phyloP scores from a whole-genome alignment of 2,888 invertebrate species.

The Achlya flavicornis region DNA sequence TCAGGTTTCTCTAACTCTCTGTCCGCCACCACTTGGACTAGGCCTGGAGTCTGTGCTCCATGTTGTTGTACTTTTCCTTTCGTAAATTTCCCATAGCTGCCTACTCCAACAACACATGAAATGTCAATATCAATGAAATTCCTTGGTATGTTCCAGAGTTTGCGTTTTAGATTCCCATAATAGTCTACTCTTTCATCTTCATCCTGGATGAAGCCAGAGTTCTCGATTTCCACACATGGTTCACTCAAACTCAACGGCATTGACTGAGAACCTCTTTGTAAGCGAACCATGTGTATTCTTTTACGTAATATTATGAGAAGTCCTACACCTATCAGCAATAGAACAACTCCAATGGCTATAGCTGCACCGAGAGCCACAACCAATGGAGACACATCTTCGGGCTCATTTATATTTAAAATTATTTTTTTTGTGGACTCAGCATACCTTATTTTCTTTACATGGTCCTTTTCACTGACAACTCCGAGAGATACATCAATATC shows the following conservation, averaged over 20 bases:
- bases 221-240: slow-evolving; percentile 91
- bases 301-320: slow-evolving; percentile 85
- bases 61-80: slow-evolving; percentile 87
- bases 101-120: slow-evolving; percentile 87
- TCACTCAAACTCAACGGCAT: slow-evolving; percentile 90
- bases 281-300: slow-evolving; percentile 70
- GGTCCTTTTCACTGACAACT: slow-evolving; percentile 87
- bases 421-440: slow-evolving; percentile 83
- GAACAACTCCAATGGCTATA: slow-evolving; percentile 88
- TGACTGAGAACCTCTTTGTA: slow-evolving; percentile 77
- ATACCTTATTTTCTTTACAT: slow-evolving; percentile 86
- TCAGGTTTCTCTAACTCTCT: slow-evolving; percentile 79
- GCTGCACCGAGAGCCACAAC: slow-evolving; percentile 82
- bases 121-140: slow-evolving; percentile 89
- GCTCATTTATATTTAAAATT: slow-evolving; percentile 79
- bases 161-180: slow-evolving; percentile 89
- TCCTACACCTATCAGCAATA: slow-evolving; percentile 86
- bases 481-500: slow-evolving; percentile 88
- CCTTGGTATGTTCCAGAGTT: slow-evolving; percentile 89
- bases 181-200: slow-evolving; percentile 87
- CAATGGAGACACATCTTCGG: slow-evolving; percentile 74
- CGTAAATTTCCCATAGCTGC: slow-evolving; percentile 91
- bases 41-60: slow-evolving; percentile 75
- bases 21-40: slow-evolving; percentile 87
- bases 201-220: slow-evolving; percentile 90